Percentiles rank a stretch among this genome's conserved stretches.
Conservation (phyloP, 1,140 invertebrate genomes). For the Goniozus legneri region DNA sequence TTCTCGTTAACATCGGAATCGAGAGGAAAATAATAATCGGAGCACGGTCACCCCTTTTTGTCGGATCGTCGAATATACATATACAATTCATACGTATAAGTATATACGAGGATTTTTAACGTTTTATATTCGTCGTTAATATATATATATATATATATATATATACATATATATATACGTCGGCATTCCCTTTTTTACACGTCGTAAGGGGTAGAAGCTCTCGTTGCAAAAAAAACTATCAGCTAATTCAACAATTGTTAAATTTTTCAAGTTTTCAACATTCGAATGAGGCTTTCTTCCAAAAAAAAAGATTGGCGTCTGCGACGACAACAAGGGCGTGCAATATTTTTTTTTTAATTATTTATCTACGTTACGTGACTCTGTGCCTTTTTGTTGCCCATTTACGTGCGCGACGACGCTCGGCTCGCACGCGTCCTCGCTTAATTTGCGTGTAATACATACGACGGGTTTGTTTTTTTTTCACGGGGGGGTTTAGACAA, state of each 20-base stretch:
- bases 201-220: too few relatives aligned
- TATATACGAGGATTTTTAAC: too few relatives aligned
- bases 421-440: not conserved
- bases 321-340: conserved; percentile 45
- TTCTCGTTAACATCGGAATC: conserved; percentile 23
- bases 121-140: too few relatives aligned
- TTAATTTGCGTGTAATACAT: not conserved
- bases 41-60: conserved; percentile 12
- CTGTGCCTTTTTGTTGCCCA: conserved; percentile 24
- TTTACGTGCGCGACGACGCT: conserved; percentile 9
- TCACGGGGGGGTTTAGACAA: conserved; percentile 48
- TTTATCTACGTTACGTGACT: conserved; percentile 20
- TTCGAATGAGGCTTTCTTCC: conserved; percentile 51
- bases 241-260: conserved; percentile 52
- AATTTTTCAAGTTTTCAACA: conserved; percentile 54
- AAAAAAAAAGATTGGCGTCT: conserved; percentile 51
- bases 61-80: conserved; percentile 20
- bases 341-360: conserved; percentile 34
- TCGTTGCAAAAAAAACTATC: conserved; percentile 20
- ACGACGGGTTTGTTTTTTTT: too few relatives aligned
- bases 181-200: too few relatives aligned
- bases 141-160: conserved; percentile 18
- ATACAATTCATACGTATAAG: too few relatives aligned
- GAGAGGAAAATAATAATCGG: conserved; percentile 22
- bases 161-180: conserved; percentile 16